Conservation (phyloP, 2,888 invertebrate genomes). For the Phengaris alcon region DNA sequence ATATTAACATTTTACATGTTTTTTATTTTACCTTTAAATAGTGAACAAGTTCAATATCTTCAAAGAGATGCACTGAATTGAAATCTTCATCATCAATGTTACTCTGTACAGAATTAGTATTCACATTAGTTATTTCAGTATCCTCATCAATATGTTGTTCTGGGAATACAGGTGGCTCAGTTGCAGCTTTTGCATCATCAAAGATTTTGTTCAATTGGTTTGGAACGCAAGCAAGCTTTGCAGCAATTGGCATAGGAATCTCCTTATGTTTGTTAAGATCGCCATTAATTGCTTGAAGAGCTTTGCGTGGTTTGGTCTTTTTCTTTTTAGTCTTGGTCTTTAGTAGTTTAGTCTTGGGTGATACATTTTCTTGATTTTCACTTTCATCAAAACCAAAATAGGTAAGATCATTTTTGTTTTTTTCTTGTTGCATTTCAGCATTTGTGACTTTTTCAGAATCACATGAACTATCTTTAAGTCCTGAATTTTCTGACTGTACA, state of each 20-base stretch:
- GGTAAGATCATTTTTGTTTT: constrained; percentile 50
- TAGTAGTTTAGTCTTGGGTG: too few relatives aligned
- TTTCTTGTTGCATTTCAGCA: constrained; percentile 43
- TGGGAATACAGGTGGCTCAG: constrained; percentile 54
- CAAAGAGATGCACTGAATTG: constrained; percentile 68
- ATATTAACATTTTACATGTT: too few relatives aligned
- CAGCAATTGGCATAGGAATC: constrained; percentile 50
- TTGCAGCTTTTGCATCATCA: constrained; percentile 55
- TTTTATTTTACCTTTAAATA: constrained; percentile 58
- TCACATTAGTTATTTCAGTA: constrained; percentile 44
- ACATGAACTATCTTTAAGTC: constrained; percentile 39
- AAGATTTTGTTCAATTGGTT: constrained; percentile 54
- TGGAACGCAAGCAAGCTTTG: constrained; percentile 48
- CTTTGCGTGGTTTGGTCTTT: constrained; percentile 50
- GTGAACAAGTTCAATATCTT: constrained; percentile 68
- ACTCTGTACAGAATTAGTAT: constrained; percentile 41
- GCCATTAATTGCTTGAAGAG: constrained; percentile 59
- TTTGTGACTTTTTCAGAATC: constrained; percentile 35
- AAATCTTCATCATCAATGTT: constrained; percentile 50
- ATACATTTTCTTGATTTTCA: constrained; percentile 65
- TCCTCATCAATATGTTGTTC: constrained; percentile 42
- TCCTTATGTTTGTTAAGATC: constrained; percentile 50
- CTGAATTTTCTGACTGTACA: constrained; percentile 18
- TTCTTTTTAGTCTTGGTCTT: constrained; percentile 49
- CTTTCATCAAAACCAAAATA: constrained; percentile 74